Conservation (phyloP, 2,113 vertebrate species). For the Lophochroa leadbeateri region DNA sequence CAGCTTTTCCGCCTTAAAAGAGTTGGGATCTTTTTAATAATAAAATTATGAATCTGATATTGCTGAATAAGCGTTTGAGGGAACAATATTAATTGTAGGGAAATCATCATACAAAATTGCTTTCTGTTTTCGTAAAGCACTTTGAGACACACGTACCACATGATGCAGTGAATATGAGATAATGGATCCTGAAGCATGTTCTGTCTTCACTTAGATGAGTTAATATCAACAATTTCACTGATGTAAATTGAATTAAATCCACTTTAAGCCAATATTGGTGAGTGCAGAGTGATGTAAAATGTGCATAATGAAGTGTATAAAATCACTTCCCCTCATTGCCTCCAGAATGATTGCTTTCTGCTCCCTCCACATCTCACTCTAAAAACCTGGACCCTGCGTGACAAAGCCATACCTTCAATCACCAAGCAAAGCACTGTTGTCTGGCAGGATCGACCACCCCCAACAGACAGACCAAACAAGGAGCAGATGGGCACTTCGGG, state of each 20-base stretch:
- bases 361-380: neutral
- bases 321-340: neutral
- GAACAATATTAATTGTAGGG: neutral
- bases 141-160: neutral
- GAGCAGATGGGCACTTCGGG: neutral
- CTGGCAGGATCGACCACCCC: too few relatives aligned
- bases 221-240: neutral
- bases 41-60: neutral
- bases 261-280: neutral
- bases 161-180: neutral
- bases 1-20: neutral
- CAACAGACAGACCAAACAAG: too few relatives aligned
- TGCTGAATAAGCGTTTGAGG: neutral
- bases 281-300: neutral
- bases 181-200: neutral
- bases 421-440: neutral
- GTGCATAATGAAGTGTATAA: neutral
- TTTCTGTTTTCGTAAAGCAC: neutral
- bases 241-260: neutral
- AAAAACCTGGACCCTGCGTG: rapidly evolving
- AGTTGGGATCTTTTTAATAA: neutral
- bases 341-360: neutral
- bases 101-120: neutral
- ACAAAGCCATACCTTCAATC: neutral
- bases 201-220: neutral